These are phyloP conservation scores for Tachystola acroxantha DNA, from an alignment of 2,888 invertebrate species.

Conservation along the genomic window DNA sequence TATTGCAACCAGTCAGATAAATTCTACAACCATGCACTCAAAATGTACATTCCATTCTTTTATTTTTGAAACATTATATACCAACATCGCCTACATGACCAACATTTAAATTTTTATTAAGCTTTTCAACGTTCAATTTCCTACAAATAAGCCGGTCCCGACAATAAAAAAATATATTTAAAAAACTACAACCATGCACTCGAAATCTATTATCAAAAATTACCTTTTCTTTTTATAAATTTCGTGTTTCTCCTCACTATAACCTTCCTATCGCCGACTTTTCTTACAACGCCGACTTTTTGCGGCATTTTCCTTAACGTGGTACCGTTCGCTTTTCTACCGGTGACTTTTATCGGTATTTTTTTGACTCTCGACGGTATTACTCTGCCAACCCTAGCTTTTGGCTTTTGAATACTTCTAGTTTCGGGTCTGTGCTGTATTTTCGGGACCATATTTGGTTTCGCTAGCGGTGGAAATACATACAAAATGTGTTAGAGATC, in stretches of 20 bases:
- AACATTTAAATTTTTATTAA: too few relatives aligned
- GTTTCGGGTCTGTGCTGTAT: background rate
- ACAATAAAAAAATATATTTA: conserved; percentile 12
- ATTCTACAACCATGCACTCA: too few relatives aligned
- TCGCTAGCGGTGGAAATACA: conserved; percentile 7
- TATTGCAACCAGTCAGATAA: too few relatives aligned
- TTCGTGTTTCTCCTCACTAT: conserved; percentile 50
- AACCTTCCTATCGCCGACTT: conserved; percentile 47
- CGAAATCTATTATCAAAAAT: conserved; percentile 14
- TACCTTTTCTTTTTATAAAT: conserved; percentile 65
- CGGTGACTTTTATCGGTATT: conserved; percentile 13
- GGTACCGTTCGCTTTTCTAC: background rate
- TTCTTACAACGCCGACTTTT: conserved; percentile 20
- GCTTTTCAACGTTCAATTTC: too few relatives aligned
- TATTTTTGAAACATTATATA: too few relatives aligned
- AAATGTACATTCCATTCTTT: too few relatives aligned
- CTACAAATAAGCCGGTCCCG: conserved; percentile 67
- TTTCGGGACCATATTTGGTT: conserved; percentile 14
- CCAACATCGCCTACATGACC: too few relatives aligned
- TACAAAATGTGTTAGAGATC: too few relatives aligned
- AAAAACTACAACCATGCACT: conserved; percentile 21
- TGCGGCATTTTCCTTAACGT: conserved; percentile 30
- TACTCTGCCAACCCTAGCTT: too few relatives aligned
- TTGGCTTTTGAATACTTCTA: too few relatives aligned
- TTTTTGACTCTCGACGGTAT: conserved; percentile 19